phyloP scores from a whole-genome alignment of 2,797 vertebrate genomes.

The Pogonophryne albipinna region DNA sequence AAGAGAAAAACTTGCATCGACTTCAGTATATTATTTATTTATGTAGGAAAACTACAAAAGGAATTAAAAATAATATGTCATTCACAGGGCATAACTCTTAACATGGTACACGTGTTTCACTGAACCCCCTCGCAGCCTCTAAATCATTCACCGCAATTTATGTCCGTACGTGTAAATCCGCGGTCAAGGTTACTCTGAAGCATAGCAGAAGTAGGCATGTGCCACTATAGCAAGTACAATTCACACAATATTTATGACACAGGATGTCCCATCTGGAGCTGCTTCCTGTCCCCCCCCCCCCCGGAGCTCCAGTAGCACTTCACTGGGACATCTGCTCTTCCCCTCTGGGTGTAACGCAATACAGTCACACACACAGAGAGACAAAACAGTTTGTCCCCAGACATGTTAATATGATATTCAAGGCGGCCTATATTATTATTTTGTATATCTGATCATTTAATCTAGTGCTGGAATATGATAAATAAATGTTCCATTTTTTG shows the following conservation, averaged over 20 bases:
- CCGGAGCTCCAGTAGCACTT: slow-evolving; percentile 62
- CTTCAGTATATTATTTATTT: slow-evolving; percentile 1
- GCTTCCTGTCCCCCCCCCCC: slow-evolving; percentile 64
- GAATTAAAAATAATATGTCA: slow-evolving; percentile 41
- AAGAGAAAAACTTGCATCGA: neutral
- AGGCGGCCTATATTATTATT: neutral
- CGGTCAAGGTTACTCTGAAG: slow-evolving; percentile 64
- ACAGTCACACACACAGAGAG: slow-evolving; percentile 35
- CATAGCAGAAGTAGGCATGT: slow-evolving; percentile 57
- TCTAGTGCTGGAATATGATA: neutral
- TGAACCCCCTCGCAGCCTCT: slow-evolving; percentile 42
- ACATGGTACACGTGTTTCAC: slow-evolving; percentile 47
- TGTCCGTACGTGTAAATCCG: slow-evolving; percentile 63
- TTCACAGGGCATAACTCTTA: slow-evolving; percentile 30
- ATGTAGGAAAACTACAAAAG: slow-evolving; percentile 1
- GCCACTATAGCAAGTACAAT: slow-evolving; percentile 67
- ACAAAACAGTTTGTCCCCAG: slow-evolving; percentile 58
- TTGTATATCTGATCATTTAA: neutral
- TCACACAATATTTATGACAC: slow-evolving; percentile 80
- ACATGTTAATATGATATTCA: slow-evolving; percentile 37
- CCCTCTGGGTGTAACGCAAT: slow-evolving; percentile 76
- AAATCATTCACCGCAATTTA: slow-evolving; percentile 65
- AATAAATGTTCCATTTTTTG: neutral
- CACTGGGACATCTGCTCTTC: slow-evolving; percentile 74
- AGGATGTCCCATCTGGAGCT: slow-evolving; percentile 81